Base-by-base conservation (phyloP, 2,888 invertebrate genomes). In the Ischnus inquisitorius region DNA sequence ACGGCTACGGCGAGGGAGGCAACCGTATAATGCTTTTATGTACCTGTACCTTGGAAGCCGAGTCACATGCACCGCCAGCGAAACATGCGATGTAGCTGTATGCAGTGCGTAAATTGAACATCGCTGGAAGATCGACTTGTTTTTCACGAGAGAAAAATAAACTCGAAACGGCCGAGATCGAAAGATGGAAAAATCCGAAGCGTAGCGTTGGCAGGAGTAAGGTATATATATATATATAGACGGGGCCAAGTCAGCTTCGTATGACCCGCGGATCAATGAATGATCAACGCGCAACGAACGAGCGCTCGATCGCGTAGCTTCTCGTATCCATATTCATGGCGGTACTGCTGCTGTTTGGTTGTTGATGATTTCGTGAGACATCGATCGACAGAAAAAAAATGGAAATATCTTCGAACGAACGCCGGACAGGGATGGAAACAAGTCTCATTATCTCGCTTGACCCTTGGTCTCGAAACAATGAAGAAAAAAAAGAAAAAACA, bases 201-300 rank as follows among this genome's bases (percentile, higher is more conserved):
- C 5, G 39, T 19, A 62, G 6, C 34, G 8, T 10, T 28, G n/a
- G 6, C 25, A 41, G 25, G 57, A 71, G 51, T 4, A 39, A 68
- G 43, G n/a, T 22, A 4, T 14, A 25, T 12, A 25, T 25, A n/a
- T 41, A 34, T 43, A 77, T 51, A 54, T 16, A 68, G 65, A 65
- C 62, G 41, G 57, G 14, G 25, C 14, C 71, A 51, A 82, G 87
- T 74, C 88, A 91, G 90, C 89, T 89, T 90, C 88, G 87, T 64
- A 75, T 92, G 93, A 92, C 93, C 92, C 82, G 87, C 87, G 90
- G 92, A 93, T 93, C 92, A 92, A 92, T 89, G 91, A 92, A 88
- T 90, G 92, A 92, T 92, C 90, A 89, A 86, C 77, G 78, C 78
- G 51, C 76, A 74, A 68, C 74, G 67, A 76, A 16, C 74, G 41